A percentile compares a stretch with the other conserved stretches of the same genome.
These are phyloP conservation scores for Melanotaenia maccullochi DNA, from an alignment of 2,797 vertebrate species.

Conservation along the genomic window DNA sequence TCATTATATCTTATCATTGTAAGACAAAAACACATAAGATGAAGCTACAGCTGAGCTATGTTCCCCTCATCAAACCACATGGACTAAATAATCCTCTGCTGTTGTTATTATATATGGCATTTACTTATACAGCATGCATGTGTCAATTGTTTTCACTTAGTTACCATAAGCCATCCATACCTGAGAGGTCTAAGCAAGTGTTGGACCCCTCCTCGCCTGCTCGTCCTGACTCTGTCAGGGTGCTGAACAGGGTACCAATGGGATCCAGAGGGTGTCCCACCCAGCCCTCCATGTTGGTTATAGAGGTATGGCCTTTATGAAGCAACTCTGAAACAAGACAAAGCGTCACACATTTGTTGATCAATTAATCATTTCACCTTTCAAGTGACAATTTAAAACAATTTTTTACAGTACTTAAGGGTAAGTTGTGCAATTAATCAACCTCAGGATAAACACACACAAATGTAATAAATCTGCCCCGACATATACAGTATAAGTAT, in stretches of 20 bases:
- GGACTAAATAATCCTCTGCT: background rate
- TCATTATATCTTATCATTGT: too few relatives aligned
- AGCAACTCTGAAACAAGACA: conserved; percentile 84
- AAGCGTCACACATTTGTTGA: background rate
- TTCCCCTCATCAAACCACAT: background rate
- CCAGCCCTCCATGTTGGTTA: conserved; percentile 97
- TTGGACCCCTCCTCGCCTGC: conserved; percentile 87
- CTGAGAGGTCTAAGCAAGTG: conserved; percentile 89
- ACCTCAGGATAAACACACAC: background rate
- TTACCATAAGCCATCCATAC: conserved; percentile 71
- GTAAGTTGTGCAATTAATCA: too few relatives aligned
- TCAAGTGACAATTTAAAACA: background rate
- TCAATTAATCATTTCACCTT: background rate
- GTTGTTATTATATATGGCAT: background rate
- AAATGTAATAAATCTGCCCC: background rate
- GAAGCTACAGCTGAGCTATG: conserved; percentile 21
- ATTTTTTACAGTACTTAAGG: background rate
- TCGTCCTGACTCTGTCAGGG: conserved; percentile 92
- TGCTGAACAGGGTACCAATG: conserved; percentile 95
- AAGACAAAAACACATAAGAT: conserved; percentile 29
- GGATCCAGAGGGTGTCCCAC: conserved; percentile 97
- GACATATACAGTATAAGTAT: too few relatives aligned
- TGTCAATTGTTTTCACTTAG: background rate
- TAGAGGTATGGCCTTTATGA: conserved; percentile 92
- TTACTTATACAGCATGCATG: background rate